Conservation (phyloP, 92 coral and sea anemone species). For the Desmophyllum pertusum region DNA sequence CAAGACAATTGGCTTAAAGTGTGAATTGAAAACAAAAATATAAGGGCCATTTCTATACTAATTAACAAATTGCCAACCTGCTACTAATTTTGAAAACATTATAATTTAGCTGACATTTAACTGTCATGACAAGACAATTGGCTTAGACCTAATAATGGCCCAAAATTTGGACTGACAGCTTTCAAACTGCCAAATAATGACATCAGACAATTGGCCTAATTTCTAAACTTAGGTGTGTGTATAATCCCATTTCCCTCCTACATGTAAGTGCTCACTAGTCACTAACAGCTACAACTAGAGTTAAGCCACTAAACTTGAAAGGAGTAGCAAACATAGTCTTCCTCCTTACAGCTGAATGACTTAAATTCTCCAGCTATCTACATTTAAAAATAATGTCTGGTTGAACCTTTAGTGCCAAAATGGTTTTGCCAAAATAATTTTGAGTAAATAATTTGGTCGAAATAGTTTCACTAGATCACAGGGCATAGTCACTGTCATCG, state of each 20-base stretch:
- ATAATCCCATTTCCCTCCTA: not conserved
- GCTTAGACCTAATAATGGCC: not conserved
- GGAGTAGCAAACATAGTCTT: constrained; percentile 6
- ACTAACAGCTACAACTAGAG: not conserved
- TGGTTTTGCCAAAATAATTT: not conserved
- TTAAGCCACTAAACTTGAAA: not conserved
- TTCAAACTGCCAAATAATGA: not conserved
- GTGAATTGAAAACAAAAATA: not conserved
- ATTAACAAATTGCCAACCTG: not conserved
- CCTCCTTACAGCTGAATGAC: constrained; percentile 15
- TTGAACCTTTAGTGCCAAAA: constrained; percentile 22
- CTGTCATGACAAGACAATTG: not conserved
- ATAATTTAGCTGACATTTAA: not conserved
- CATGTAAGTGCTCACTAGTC: not conserved
- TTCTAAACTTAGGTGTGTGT: not conserved
- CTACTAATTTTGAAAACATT: no score
- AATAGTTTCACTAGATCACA: constrained; percentile 2
- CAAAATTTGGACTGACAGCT: not conserved
- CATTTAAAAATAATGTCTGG: not conserved
- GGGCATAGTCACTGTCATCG: not conserved
- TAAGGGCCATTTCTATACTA: not conserved
- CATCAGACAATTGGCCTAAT: not conserved
- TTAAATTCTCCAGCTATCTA: not conserved
- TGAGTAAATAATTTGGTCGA: not conserved
- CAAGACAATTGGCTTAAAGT: constrained; percentile 4